phyloP scores from a whole-genome alignment of 2,797 vertebrate species.

The Melanotaenia parkinsoni region DNA sequence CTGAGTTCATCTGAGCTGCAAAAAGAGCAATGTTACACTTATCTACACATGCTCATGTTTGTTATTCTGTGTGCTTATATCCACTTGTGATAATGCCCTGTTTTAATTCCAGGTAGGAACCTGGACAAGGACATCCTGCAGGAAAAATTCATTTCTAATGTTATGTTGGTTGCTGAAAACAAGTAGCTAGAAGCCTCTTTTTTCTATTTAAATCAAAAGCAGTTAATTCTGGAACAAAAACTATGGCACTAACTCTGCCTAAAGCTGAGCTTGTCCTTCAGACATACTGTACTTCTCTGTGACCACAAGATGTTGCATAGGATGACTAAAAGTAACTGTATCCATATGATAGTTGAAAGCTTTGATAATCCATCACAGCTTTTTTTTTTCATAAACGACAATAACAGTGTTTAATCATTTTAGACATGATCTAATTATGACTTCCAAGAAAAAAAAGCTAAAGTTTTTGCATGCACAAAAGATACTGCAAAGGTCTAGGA shows the following conservation, averaged over 20 bases:
- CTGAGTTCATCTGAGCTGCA: neutral
- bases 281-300: slow-evolving; percentile 9
- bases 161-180: slow-evolving; percentile 57
- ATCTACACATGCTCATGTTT: neutral
- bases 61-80: neutral
- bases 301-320: slow-evolving; percentile 4
- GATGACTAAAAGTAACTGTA: neutral
- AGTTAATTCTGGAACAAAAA: slow-evolving; percentile 5
- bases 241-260: neutral
- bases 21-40: neutral
- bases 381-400: slow-evolving; percentile 8
- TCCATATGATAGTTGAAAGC: neutral
- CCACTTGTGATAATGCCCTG: neutral
- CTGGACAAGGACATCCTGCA: slow-evolving; percentile 90
- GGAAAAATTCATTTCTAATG: slow-evolving; percentile 83
- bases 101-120: slow-evolving; percentile 85
- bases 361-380: slow-evolving; percentile 10
- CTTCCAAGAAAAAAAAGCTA: neutral
- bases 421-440: neutral
- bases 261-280: slow-evolving; percentile 14
- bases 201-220: neutral
- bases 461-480: neutral
- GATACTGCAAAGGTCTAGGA: neutral
- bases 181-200: slow-evolving; percentile 15
- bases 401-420: neutral